phyloP scores from a whole-genome alignment of 2,797 vertebrate species.

The Anabas testudineus region DNA sequence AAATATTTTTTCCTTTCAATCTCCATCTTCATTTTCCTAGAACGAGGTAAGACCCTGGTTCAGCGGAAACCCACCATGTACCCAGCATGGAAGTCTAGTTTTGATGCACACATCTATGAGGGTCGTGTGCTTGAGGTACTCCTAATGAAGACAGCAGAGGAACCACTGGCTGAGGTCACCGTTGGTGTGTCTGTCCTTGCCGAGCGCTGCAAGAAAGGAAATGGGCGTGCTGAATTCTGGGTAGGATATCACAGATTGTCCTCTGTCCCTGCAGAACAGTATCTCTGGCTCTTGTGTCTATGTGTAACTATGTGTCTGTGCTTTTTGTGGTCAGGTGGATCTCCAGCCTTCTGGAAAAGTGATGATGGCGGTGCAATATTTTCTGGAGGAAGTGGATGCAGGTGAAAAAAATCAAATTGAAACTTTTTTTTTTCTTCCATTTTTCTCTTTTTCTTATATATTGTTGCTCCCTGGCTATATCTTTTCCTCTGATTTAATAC shows the following conservation, averaged over 20 bases:
- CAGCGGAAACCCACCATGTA: constrained; percentile 99
- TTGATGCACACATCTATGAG: constrained; percentile 97
- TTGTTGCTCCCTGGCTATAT: neutral
- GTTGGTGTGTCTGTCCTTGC: constrained; percentile 95
- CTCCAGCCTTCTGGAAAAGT: constrained; percentile 97
- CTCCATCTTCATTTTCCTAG: constrained; percentile 71
- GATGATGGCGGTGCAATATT: constrained; percentile 97
- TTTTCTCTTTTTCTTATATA: no score
- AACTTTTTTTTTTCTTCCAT: neutral
- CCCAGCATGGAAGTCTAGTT: constrained; percentile 94
- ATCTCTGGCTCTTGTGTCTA: neutral
- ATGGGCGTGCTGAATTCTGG: constrained; percentile 96
- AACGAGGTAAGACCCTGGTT: constrained; percentile 95
- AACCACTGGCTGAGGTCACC: constrained; percentile 93
- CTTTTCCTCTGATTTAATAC: constrained; percentile 13
- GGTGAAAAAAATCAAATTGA: constrained; percentile 65
- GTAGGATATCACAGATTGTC: constrained; percentile 76
- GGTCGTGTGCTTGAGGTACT: constrained; percentile 96
- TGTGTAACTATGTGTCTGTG: constrained; percentile 29
- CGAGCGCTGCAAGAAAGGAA: constrained; percentile 97
- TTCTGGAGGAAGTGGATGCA: constrained; percentile 91
- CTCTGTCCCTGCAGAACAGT: neutral
- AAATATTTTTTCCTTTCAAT: neutral
- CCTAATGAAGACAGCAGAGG: constrained; percentile 95
- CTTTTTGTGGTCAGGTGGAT: constrained; percentile 88